These are phyloP conservation scores for Ursus arctos DNA, from an alignment of 2,113 vertebrate species.

Conservation along the genomic window DNA sequence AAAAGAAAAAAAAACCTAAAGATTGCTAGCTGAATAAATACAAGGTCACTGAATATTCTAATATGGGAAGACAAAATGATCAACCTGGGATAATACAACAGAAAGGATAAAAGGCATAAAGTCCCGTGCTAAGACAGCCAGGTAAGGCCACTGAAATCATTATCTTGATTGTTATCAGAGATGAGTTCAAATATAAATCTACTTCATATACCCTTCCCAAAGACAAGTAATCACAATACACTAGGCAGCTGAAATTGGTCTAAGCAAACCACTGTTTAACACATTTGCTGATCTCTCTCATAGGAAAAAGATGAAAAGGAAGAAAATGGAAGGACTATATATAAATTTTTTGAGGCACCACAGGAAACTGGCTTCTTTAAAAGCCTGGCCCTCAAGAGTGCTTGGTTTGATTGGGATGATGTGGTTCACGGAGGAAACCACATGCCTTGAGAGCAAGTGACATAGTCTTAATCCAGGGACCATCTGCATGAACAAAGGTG, in stretches of 20 bases:
- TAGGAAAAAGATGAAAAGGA: background rate
- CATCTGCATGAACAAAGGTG: constrained; percentile 28
- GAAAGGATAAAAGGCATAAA: constrained; percentile 36
- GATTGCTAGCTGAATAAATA: background rate
- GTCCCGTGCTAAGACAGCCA: background rate
- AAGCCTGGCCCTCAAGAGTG: constrained; percentile 2
- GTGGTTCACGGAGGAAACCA: constrained; percentile 3
- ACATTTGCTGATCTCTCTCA: background rate
- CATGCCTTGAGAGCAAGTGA: constrained; percentile 34
- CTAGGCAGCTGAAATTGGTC: background rate
- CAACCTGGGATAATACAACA: background rate
- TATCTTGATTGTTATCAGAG: background rate
- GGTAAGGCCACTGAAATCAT: constrained; percentile 25
- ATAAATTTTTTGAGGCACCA: background rate
- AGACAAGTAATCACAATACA: constrained; percentile 24
- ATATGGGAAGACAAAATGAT: constrained; percentile 10
- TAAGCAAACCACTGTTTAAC: background rate
- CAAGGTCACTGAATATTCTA: background rate
- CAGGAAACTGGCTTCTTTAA: constrained; percentile 13
- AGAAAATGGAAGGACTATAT: background rate
- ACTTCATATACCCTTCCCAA: background rate
- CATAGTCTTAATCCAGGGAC: background rate
- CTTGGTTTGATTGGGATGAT: constrained; percentile 20
- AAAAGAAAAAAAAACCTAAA: background rate
- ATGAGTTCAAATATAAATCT: constrained; percentile 26